Percentiles rank a stretch among this genome's conserved stretches.
Conservation (phyloP, 2,888 invertebrate species). For the Andrena minutula region DNA sequence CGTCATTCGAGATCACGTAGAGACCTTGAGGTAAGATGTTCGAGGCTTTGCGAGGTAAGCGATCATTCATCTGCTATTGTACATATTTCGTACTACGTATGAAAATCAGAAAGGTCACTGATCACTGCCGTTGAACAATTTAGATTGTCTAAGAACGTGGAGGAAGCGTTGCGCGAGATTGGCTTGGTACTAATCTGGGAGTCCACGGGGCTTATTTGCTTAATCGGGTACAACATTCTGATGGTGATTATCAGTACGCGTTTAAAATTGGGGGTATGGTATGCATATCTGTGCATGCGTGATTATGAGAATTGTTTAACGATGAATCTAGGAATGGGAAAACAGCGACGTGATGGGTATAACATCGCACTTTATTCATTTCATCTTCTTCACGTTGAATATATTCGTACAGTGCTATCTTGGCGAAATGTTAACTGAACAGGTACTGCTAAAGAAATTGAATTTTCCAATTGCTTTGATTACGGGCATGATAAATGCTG, state of each 20-base stretch:
- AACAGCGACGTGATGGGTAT: not conserved
- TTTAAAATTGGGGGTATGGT: not conserved
- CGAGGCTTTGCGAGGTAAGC: not conserved
- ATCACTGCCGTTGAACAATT: not conserved
- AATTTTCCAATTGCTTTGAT: not conserved
- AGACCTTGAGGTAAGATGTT: slow-evolving; percentile 59
- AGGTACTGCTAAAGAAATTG: slow-evolving; percentile 59
- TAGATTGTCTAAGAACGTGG: slow-evolving; percentile 32
- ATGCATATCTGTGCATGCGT: too few relatives aligned
- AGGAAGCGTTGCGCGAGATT: slow-evolving; percentile 20
- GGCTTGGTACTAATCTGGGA: slow-evolving; percentile 78
- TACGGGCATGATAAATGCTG: not conserved
- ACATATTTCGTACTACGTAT: slow-evolving; percentile 69
- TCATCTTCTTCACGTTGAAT: slow-evolving; percentile 76
- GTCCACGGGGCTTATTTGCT: slow-evolving; percentile 78
- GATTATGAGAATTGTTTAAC: not conserved
- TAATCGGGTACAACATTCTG: slow-evolving; percentile 78
- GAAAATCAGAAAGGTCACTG: slow-evolving; percentile 68
- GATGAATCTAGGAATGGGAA: slow-evolving; percentile 25
- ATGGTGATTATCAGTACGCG: slow-evolving; percentile 65
- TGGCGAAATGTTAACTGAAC: slow-evolving; percentile 75
- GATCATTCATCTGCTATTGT: slow-evolving; percentile 70
- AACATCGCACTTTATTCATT: slow-evolving; percentile 70
- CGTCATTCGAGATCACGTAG: slow-evolving; percentile 61
- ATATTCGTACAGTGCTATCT: slow-evolving; percentile 79